Evolutionary conservation across 1,140 invertebrate species (phyloP).

Genomic region (Ephestia elutella): DNA sequence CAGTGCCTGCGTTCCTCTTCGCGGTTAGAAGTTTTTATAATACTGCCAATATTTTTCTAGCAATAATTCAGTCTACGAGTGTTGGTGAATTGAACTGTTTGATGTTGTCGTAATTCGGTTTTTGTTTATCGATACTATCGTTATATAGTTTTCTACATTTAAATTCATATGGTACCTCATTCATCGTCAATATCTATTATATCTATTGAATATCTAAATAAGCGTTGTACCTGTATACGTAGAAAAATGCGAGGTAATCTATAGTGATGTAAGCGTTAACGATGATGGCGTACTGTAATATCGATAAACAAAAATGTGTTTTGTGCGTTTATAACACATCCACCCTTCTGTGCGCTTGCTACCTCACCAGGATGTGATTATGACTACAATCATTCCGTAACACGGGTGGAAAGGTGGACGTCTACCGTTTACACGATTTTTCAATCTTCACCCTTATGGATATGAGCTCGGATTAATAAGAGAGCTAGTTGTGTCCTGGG

Average conservation of each 20-base stretch:
- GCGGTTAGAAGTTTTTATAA: neutral
- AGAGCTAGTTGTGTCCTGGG: no score
- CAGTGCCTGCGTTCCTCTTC: constrained; percentile 1
- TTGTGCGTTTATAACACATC: neutral
- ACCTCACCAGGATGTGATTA: constrained; percentile 5
- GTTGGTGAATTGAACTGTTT: neutral
- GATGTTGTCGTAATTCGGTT: neutral
- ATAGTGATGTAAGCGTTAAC: neutral
- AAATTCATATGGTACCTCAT: no score
- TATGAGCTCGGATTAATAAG: no score
- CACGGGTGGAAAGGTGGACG: constrained; percentile 5
- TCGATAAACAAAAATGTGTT: neutral
- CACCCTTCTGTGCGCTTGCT: constrained; percentile 6
- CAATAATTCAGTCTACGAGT: constrained; percentile 13
- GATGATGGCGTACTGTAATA: neutral
- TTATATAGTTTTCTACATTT: no score
- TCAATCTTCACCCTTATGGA: neutral
- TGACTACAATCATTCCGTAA: constrained; percentile 9
- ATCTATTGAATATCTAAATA: no score
- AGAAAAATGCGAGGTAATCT: neutral
- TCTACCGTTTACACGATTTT: neutral
- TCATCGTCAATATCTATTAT: no score
- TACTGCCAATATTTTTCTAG: constrained; percentile 19
- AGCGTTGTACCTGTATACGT: neutral
- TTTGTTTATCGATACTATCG: neutral